Base-by-base conservation (phyloP, 2,888 invertebrate genomes). In the Drosophila engyochracea region DNA sequence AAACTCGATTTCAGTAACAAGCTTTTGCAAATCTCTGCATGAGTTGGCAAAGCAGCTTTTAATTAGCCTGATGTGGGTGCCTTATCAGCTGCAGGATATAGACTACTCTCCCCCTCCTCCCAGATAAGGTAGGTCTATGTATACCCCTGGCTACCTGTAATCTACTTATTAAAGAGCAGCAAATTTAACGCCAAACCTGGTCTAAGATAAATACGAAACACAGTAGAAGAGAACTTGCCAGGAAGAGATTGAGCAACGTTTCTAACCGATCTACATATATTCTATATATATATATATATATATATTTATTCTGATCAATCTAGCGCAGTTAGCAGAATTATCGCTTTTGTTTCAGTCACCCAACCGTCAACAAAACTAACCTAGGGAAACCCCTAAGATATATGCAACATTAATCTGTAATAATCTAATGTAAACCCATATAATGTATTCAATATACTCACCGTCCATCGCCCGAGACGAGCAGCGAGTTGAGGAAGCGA, bases 391-490 rank as follows among this genome's bases (percentile, higher is more conserved):
- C 14, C 22, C 47, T 35, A 22, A 22, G 22, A 22, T 14, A 7
- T 47, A 4, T 14, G 22, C 22, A 2, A 16, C 22, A 4, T 25
- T 9, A 4, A 4, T 16, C 25, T 25, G 25, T 4, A 47, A 16
- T 16, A 16, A 2, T 47, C 25, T 2, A 10, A 25, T 39, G 3
- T 6, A 19, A 4, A 25, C 1, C 19, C 3, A 28, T 3, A 19
- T 28, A 51, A 19, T n/a, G n/a, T n/a, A 1, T 3, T 35, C 0
- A 12, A 16, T 9, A 7, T n/a, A 28, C 67, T 80, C 93, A 96
- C 96, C 96, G 96, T 92, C 98, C 98, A 94, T 98, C 97, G 61
- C 97, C 97, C 61, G 97, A 97, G 65, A 97, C 97, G 70, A 98
- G 95, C 83, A 98, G 94, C 7, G 97, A 97, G 93, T 98, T 97